Evolutionary conservation across 1,140 invertebrate genomes (phyloP).

Genomic region (Condylostylus longicornis): DNA sequence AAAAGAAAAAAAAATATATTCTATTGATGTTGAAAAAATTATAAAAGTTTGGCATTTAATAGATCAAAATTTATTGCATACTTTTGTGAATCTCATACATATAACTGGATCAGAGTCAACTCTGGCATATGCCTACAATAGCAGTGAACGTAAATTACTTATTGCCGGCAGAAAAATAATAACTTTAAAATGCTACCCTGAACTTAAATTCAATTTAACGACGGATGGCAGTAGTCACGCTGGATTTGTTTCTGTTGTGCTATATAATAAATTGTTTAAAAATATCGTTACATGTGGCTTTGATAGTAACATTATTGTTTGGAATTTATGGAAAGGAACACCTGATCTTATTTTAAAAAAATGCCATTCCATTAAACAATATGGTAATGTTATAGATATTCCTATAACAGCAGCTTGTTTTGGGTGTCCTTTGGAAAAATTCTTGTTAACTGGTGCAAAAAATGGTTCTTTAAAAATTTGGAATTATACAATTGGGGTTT

Average conservation of each 20-base stretch:
- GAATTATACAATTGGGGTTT: slow-evolving; percentile 62
- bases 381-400: slow-evolving; percentile 42
- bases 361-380: slow-evolving; percentile 43
- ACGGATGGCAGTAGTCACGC: slow-evolving; percentile 54
- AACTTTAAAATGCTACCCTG: slow-evolving; percentile 40
- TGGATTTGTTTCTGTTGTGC: slow-evolving; percentile 42
- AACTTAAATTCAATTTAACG: slow-evolving; percentile 42
- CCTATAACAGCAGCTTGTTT: slow-evolving; percentile 65
- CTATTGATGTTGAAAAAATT: slow-evolving; percentile 43
- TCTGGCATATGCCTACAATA: slow-evolving; percentile 46
- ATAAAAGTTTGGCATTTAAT: slow-evolving; percentile 55
- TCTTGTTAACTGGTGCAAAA: slow-evolving; percentile 52
- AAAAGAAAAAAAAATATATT: slow-evolving; percentile 53
- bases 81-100: slow-evolving; percentile 42
- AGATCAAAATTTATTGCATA: slow-evolving; percentile 36
- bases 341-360: slow-evolving; percentile 44
- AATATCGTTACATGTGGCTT: slow-evolving; percentile 49
- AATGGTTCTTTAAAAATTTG: slow-evolving; percentile 56
- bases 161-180: slow-evolving; percentile 44
- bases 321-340: slow-evolving; percentile 48
- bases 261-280: slow-evolving; percentile 53
- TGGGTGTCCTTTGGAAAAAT: slow-evolving; percentile 48
- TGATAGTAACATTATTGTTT: slow-evolving; percentile 57
- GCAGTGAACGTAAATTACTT: slow-evolving; percentile 43
- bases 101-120: slow-evolving; percentile 38